Evolutionary conservation across 23 tunicate species (phyloP).

Genomic region (Ascidia mentula): DNA sequence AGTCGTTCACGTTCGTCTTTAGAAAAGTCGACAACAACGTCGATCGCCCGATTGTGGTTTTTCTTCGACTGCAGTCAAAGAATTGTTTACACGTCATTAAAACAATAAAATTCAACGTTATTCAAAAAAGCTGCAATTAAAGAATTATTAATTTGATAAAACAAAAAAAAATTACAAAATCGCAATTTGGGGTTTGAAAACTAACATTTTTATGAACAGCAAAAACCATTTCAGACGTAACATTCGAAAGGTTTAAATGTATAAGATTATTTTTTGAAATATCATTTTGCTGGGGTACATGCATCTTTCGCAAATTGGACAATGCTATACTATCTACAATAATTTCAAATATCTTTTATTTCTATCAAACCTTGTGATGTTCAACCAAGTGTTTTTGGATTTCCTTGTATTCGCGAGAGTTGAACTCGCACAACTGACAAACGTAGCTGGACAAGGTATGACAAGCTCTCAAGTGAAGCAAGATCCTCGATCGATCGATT

Average conservation of each 20-base stretch:
- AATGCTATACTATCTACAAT: too few species aligned
- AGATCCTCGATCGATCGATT: conserved; percentile 3
- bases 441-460: neutral
- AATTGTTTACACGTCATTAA: neutral
- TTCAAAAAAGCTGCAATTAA: neutral
- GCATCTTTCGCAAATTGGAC: too few species aligned
- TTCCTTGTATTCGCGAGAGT: neutral
- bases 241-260: too few species aligned
- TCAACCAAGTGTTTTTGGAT: conserved; percentile 3
- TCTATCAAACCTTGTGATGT: conserved; percentile 40
- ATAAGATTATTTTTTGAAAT: too few species aligned
- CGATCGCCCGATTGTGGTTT: neutral
- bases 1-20: neutral
- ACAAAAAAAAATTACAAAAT: too few species aligned
- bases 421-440: conserved; percentile 23
- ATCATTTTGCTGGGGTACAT: too few species aligned
- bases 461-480: conserved; percentile 20
- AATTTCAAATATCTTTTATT: too few species aligned
- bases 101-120: neutral
- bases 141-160: neutral
- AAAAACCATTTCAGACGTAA: too few species aligned
- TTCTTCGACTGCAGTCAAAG: neutral
- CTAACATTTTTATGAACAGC: too few species aligned
- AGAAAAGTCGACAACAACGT: neutral
- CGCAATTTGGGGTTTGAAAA: neutral